Base-by-base conservation (phyloP, 2,888 invertebrate species). In the Pasiphila rectangulata region DNA sequence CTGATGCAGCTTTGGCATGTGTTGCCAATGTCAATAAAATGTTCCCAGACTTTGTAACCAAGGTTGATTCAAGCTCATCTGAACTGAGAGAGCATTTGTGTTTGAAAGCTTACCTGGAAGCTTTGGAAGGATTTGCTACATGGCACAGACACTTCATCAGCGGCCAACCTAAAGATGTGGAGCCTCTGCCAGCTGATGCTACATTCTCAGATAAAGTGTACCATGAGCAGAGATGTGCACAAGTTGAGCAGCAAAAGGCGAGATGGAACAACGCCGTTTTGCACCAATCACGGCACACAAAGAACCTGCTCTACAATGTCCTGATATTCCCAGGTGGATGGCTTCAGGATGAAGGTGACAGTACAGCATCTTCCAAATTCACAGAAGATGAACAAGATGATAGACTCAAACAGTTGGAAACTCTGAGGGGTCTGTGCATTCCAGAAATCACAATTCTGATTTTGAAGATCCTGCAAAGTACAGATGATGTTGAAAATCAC, bases 251-350 rank as follows among this genome's bases (percentile, higher is more conserved):
- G n/a, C 96, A 96, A 63, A 80, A 94, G 41, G 93, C 94, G 12
- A 90, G 95, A 40, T 95, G 95, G 95, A 91, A 90, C 57, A 90
- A 90, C 64, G 91, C 92, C 23, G 90, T 95, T 44, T 81, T 90
- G 36, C 92, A 93, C 63, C 95, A 95, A 68, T 93, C 95, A 0
- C 90, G 92, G 84, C 93, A 92, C 44, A 94, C 96, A 0, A 94
- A 94, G 62, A 93, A 93, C 51, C 90, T 94, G 39, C 86, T 98
- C 4, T 96, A 94, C 78, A 97, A 97, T 79, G 94, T 98, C 0
- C 75, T 98, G 23, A 76, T 96, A 5, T 98, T 98, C 72, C 96
- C 97, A 2, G 94, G 96, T 61, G 97, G 98, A 3, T 98, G 98
- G 98, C 90, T 98, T 48, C 91, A 92, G 30, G 97, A 97, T 72